Percentiles rank a stretch among this genome's conserved stretches.
These are phyloP conservation scores for Pseudobourletiella spinata DNA, from an alignment of 1,140 invertebrate genomes.

Conservation along the genomic window DNA sequence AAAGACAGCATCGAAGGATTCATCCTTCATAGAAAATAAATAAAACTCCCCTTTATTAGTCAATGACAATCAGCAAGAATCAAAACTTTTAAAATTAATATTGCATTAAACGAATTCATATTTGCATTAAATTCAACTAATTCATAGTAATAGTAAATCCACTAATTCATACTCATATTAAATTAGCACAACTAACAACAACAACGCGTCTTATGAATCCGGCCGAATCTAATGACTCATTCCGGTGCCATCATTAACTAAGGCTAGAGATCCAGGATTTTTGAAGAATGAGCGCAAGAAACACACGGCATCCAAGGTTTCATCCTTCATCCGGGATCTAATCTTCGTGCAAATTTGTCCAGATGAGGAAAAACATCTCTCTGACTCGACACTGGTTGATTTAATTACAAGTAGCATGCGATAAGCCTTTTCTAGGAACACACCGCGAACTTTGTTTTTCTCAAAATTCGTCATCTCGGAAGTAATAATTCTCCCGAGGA, in stretches of 20 bases:
- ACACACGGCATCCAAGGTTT: conserved; percentile 1
- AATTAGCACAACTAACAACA: too few relatives aligned
- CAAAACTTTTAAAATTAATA: too few relatives aligned
- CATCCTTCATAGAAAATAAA: conserved; percentile 2
- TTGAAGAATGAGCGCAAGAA: conserved; percentile 7
- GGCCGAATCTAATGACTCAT: too few relatives aligned
- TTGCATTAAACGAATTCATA: too few relatives aligned
- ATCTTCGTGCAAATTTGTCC: conserved; percentile 20
- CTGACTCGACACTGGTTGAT: conserved; percentile 13
- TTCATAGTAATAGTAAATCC: too few relatives aligned
- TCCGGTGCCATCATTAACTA: too few relatives aligned
- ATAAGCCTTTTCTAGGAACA: not conserved
- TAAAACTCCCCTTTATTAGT: too few relatives aligned
- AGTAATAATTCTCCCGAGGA: not conserved
- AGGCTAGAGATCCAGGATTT: too few relatives aligned
- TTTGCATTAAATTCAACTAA: too few relatives aligned
- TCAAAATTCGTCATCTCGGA: conserved; percentile 6
- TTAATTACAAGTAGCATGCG: not conserved
- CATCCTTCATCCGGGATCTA: not conserved
- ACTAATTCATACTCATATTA: too few relatives aligned
- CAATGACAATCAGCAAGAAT: too few relatives aligned
- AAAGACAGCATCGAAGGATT: conserved; percentile 7
- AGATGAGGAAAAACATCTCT: conserved; percentile 5
- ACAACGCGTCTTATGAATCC: too few relatives aligned
- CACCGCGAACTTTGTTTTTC: not conserved